phyloP scores from a whole-genome alignment of 2,113 vertebrate species.

The Ceyx cyanopectus region DNA sequence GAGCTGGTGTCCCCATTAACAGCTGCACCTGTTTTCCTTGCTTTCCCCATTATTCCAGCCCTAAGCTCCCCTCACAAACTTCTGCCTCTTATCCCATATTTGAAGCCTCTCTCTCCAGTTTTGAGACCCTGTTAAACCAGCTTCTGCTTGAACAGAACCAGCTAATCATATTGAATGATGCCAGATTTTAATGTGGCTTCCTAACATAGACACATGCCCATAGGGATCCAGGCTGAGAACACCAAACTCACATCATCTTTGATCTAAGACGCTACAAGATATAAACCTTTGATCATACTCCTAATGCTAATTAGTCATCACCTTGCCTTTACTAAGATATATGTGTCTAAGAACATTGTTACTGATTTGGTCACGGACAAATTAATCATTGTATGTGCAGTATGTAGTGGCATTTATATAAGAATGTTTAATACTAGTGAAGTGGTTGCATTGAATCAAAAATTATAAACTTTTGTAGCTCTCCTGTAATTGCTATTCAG shows the following conservation, averaged over 20 bases:
- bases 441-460: slow-evolving; percentile 79
- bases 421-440: slow-evolving; percentile 76
- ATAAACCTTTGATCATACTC: slow-evolving; percentile 50
- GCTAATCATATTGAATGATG: slow-evolving; percentile 52
- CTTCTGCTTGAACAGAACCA: slow-evolving; percentile 20
- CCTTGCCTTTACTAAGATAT: slow-evolving; percentile 47
- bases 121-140: slow-evolving; percentile 20
- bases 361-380: slow-evolving; percentile 65
- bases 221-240: slow-evolving; percentile 37
- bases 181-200: slow-evolving; percentile 41
- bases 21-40: neutral
- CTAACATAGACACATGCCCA: neutral
- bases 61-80: neutral
- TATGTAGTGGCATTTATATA: slow-evolving; percentile 71
- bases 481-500: slow-evolving; percentile 77
- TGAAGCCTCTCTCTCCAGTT: neutral
- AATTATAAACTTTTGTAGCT: slow-evolving; percentile 78
- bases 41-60: neutral
- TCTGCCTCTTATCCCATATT: neutral
- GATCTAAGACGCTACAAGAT: slow-evolving; percentile 43
- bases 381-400: slow-evolving; percentile 74
- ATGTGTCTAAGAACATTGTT: slow-evolving; percentile 58
- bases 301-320: slow-evolving; percentile 55
- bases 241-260: slow-evolving; percentile 50
- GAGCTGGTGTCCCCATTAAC: neutral